Percentiles rank a stretch among this genome's conserved stretches.
phyloP scores from a whole-genome alignment of 2,113 vertebrate species.

The Illadopsis cleaveri region DNA sequence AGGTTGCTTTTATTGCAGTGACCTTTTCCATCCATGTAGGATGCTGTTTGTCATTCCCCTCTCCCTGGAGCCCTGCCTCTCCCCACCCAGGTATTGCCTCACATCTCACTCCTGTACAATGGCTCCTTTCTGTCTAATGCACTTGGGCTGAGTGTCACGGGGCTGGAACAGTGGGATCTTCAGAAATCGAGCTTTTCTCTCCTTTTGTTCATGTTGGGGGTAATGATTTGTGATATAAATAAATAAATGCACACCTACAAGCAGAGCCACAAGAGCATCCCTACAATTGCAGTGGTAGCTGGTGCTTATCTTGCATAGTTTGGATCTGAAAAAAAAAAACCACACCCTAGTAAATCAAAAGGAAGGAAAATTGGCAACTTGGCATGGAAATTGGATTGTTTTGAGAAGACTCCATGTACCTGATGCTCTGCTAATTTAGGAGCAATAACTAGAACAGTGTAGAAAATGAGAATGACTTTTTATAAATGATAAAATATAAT shows the following conservation, averaged over 20 bases:
- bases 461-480: constrained; percentile 24
- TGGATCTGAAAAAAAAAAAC: not conserved
- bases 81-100: not conserved
- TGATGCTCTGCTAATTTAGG: constrained; percentile 28
- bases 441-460: constrained; percentile 6
- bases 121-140: constrained; percentile 15
- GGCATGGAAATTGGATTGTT: not conserved
- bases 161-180: constrained; percentile 24
- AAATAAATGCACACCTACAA: not conserved
- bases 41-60: constrained; percentile 17
- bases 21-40: constrained; percentile 63
- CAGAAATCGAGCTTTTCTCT: not conserved
- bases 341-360: not conserved
- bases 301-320: not conserved
- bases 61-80: not conserved
- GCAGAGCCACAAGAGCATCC: not conserved
- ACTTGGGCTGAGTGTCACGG: not conserved
- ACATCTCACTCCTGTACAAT: not conserved
- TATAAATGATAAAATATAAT: not conserved
- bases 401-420: not conserved
- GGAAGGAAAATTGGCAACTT: not conserved
- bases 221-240: constrained; percentile 49
- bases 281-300: not conserved
- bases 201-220: not conserved
- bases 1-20: constrained; percentile 69